phyloP scores from a whole-genome alignment of 2,888 invertebrate species.

The Melangyna quadrimaculata region DNA sequence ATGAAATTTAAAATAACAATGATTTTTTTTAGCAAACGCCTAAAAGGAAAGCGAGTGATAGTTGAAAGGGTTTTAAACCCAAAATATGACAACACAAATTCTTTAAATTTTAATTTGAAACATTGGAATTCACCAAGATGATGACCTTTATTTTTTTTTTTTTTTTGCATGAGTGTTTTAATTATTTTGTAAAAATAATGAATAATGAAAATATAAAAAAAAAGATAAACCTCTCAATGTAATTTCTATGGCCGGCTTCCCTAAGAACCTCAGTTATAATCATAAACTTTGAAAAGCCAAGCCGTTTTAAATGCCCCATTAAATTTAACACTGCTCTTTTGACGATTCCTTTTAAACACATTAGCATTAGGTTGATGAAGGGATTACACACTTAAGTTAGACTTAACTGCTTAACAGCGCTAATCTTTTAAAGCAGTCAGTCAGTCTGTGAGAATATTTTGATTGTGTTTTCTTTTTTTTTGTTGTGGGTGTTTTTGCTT shows the following conservation, averaged over 20 bases:
- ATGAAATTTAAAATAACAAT: background rate
- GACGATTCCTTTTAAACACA: background rate
- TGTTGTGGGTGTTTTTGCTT: no score
- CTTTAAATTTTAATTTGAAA: background rate
- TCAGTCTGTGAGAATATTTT: background rate
- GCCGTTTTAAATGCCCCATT: background rate
- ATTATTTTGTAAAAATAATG: no score
- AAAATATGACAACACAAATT: background rate
- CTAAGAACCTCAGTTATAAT: background rate
- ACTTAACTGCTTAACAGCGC: background rate
- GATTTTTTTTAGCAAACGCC: background rate
- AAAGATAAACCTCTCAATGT: background rate
- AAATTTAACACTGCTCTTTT: background rate
- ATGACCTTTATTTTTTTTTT: background rate
- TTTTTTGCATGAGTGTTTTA: background rate
- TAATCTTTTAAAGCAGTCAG: background rate
- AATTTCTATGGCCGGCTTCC: background rate
- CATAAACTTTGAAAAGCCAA: background rate
- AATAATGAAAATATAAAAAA: no score
- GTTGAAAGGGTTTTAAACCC: background rate
- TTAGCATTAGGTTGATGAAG: background rate
- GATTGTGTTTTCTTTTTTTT: background rate
- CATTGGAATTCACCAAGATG: background rate
- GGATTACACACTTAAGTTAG: background rate
- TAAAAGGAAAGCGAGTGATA: background rate